A percentile compares a stretch with the other conserved stretches of the same genome.
Conservation (phyloP, 1,140 invertebrate genomes). For the Brachionus calyciflorus region DNA sequence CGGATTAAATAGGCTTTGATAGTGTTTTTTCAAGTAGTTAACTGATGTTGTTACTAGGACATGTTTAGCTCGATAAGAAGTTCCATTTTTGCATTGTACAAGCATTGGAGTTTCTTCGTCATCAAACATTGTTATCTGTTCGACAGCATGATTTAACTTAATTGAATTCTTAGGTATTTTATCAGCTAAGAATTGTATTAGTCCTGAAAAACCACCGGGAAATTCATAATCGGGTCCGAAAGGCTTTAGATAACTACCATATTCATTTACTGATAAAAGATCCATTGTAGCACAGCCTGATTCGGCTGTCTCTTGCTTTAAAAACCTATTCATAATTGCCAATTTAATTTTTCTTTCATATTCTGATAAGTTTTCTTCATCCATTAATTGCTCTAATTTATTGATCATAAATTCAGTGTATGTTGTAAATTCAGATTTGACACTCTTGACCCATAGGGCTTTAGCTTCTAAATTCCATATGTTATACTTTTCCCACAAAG, state of each 20-base stretch:
- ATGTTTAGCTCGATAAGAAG: slow-evolving; percentile 7
- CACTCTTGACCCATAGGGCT: neutral
- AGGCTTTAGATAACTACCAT: slow-evolving; percentile 30
- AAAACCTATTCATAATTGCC: neutral
- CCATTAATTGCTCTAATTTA: slow-evolving; percentile 8
- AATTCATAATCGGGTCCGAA: slow-evolving; percentile 43
- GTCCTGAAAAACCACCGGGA: slow-evolving; percentile 41
- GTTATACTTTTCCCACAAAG: slow-evolving; percentile 1
- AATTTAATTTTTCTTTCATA: neutral
- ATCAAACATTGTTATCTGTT: neutral
- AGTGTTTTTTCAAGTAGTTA: slow-evolving; percentile 28
- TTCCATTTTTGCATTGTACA: slow-evolving; percentile 31
- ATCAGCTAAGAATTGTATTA: slow-evolving; percentile 25
- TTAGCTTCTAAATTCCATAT: slow-evolving; percentile 35
- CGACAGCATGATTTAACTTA: slow-evolving; percentile 12
- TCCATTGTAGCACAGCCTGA: slow-evolving; percentile 46
- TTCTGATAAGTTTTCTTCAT: neutral
- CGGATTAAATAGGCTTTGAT: slow-evolving; percentile 1
- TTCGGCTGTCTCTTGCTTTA: slow-evolving; percentile 41
- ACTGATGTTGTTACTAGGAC: slow-evolving; percentile 16
- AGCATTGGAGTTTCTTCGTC: neutral
- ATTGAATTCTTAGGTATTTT: slow-evolving; percentile 16
- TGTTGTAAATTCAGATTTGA: slow-evolving; percentile 5
- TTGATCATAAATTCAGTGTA: slow-evolving; percentile 41
- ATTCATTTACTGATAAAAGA: slow-evolving; percentile 15